These are phyloP conservation scores for Rhadinocentrus ornatus DNA, from an alignment of 2,797 vertebrate genomes.

Conservation along the genomic window DNA sequence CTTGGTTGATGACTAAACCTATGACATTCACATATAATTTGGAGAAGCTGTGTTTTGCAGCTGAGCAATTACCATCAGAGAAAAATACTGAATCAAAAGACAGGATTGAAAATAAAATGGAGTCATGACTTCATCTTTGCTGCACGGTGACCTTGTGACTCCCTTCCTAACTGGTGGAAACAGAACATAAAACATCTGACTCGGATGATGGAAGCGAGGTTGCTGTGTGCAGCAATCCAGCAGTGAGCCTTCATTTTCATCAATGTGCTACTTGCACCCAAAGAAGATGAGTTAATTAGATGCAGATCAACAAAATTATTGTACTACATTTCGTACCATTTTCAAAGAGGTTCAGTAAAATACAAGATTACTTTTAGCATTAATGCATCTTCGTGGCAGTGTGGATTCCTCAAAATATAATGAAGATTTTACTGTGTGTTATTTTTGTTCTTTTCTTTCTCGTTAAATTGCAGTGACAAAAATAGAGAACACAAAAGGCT, in stretches of 20 bases:
- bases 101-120: constrained; percentile 56
- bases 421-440: too few relatives aligned
- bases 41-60: neutral
- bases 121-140: constrained; percentile 53
- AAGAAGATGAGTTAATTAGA: constrained; percentile 1
- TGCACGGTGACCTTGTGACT: constrained; percentile 54
- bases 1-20: neutral
- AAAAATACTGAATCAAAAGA: constrained; percentile 29
- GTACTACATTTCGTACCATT: constrained; percentile 3
- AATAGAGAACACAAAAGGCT: neutral
- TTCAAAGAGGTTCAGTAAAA: neutral
- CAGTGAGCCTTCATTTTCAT: constrained; percentile 19
- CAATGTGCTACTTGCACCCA: neutral
- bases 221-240: constrained; percentile 13
- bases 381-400: neutral
- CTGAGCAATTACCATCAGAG: constrained; percentile 16
- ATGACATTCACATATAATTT: neutral
- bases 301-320: constrained; percentile 1
- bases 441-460: neutral
- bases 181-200: constrained; percentile 50
- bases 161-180: constrained; percentile 33
- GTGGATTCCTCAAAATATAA: neutral
- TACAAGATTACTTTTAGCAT: neutral
- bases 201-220: constrained; percentile 43
- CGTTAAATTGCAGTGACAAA: neutral